Conservation (phyloP, 2,113 vertebrate species). For the Cardinalis cardinalis region DNA sequence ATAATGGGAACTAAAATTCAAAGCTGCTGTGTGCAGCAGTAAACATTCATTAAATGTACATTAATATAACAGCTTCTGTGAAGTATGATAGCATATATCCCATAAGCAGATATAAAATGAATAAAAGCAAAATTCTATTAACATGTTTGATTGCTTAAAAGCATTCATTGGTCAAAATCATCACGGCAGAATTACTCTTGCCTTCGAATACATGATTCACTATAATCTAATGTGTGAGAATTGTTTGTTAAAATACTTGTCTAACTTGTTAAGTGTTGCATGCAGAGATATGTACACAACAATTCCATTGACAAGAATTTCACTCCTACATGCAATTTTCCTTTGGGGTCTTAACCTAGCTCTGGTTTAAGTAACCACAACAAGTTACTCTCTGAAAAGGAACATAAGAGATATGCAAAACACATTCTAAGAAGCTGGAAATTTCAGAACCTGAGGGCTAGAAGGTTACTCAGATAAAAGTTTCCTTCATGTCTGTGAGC, state of each 20-base stretch:
- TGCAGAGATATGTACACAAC: neutral
- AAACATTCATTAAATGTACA: neutral
- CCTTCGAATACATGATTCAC: neutral
- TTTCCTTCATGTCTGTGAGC: neutral
- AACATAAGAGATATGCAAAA: neutral
- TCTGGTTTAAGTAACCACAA: neutral
- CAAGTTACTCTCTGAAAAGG: neutral
- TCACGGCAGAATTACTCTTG: neutral
- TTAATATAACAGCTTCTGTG: neutral
- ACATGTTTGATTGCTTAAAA: neutral
- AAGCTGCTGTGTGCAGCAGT: neutral
- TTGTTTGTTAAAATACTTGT: neutral
- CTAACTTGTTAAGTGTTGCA: neutral
- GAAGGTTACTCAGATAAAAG: neutral
- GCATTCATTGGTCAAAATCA: neutral
- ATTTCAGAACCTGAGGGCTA: neutral
- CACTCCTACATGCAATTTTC: neutral
- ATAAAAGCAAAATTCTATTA: conserved; percentile 19
- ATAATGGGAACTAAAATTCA: neutral
- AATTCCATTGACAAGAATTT: neutral
- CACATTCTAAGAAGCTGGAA: neutral
- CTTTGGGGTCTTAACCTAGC: neutral
- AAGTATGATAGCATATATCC: neutral
- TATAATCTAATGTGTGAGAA: neutral
- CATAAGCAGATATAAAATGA: neutral